Evolutionary conservation across 2,888 invertebrate species (phyloP).

Genomic region (Drosophila quinaria): DNA sequence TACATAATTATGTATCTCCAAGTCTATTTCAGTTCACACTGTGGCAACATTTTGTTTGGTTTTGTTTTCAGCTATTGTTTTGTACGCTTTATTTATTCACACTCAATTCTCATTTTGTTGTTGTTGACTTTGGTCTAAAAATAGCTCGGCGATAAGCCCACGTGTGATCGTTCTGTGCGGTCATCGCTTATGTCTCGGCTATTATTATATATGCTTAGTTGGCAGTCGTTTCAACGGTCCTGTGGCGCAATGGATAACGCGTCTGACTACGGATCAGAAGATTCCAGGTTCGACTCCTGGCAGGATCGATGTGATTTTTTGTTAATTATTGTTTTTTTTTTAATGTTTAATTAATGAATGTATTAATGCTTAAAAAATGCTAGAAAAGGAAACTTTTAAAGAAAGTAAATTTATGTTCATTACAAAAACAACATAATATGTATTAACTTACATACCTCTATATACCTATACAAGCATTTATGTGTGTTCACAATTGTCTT

Average conservation of each 20-base stretch:
- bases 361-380: too few species aligned
- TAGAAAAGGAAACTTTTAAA: too few species aligned
- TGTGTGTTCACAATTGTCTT: slow-evolving; percentile 2
- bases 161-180: slow-evolving; percentile 29
- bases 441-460: too few species aligned
- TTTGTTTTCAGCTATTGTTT: slow-evolving; percentile 14
- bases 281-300: slow-evolving; percentile 86
- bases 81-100: slow-evolving; percentile 46
- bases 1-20: neutral
- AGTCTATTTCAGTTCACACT: slow-evolving; percentile 2
- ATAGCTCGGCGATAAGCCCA: slow-evolving; percentile 43
- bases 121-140: slow-evolving; percentile 36
- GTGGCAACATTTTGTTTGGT: neutral
- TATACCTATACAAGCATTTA: neutral
- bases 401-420: too few species aligned
- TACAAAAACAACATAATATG: too few species aligned
- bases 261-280: slow-evolving; percentile 86
- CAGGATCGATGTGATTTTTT: slow-evolving; percentile 72
- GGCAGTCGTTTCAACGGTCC: slow-evolving; percentile 52
- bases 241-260: slow-evolving; percentile 85
- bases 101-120: slow-evolving; percentile 39
- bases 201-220: slow-evolving; percentile 2
- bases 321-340: slow-evolving; percentile 6
- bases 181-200: neutral
- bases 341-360: neutral